Base-by-base conservation (phyloP, 1,140 invertebrate species). In the Chrysoperla carnea region DNA sequence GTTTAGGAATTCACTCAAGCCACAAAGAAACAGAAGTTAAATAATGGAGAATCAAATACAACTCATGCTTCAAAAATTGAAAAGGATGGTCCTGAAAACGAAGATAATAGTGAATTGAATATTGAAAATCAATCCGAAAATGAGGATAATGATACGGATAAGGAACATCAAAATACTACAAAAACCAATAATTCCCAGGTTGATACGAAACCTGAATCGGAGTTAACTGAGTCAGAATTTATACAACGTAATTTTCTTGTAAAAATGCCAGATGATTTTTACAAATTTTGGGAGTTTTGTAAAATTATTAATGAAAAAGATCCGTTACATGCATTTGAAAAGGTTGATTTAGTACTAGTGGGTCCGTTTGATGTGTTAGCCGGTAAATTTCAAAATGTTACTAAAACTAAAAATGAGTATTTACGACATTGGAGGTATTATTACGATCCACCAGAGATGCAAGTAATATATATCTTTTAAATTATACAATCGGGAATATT, bases 401-500 rank as follows among this genome's bases (percentile, higher is more conserved):
- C 72, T 52, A 55, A 71, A 40, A 59, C 67, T 29, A 54, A 76
- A 50, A 64, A 70, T 40, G 69, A 76, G 43, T 75, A 78, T 58
- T 59, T 91, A 47, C 59, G 75, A 29, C 87, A 94, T 57, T 93
- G 85, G 80, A 70, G 91, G 52, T 93, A 84, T 64, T 94, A 76
- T 60, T 91, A 85, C 65, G 91, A 96, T 71, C 85, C 86, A 36
- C 90, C 91, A 29, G 90, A 95, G 66, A 89, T 94, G 62, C 82
- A 84, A 64, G 76, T 80, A 68, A 59, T 44, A 37, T 37, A 17
- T 46, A 45, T 13, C 41, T 15, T 29, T 35, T 29, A 29, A 9
- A 17, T 39, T 40, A 38, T 13, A 27, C n/a, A 40, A 45, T 44
- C 40, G 37, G 17, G 39, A 4, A 29, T 40, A 14, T 38, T 42